Base-by-base conservation (phyloP, 2,888 invertebrate species). In the Choreutis nemorana region DNA sequence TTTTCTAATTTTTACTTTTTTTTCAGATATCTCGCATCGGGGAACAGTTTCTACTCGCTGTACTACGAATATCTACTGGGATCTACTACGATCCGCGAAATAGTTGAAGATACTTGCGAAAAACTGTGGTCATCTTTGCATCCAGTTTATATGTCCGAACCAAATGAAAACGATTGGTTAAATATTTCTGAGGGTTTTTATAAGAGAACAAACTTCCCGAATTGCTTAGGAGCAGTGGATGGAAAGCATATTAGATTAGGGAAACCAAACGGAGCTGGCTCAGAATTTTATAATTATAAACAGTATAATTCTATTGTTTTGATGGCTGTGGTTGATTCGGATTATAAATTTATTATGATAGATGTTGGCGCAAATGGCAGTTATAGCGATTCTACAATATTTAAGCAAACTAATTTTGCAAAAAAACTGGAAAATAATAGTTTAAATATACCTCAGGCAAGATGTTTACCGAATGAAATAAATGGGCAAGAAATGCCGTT, bases 401-500 rank as follows among this genome's bases (percentile, higher is more conserved):
- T 35, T 27, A 33, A 35, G 26, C 29, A 36, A 24, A 29, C 26
- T 23, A 27, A 23, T 30, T 33, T 39, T 30, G 14, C 28, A 21
- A 34, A 26, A 22, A 25, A 32, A 29, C 22, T 37, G 18, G 28
- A 35, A 37, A 23, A 23, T 7, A 28, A 28, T 13, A 24, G 32
- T 29, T 28, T 32, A 14, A 29, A 31, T 29, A 21, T 39, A 29
- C 33, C 34, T 26, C 18, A 29, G 31, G 31, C 37, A 23, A 31
- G 31, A 34, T 24, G 27, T 14, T 20, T 36, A 30, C 30, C 31
- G 15, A 33, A 33, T 26, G 29, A 33, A 31, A 11, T 18, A 14
- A 31, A 35, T 32, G 35, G 35, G 24, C 30, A 29, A 29, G 10
- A 15, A 23, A 31, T 48, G 26, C 48, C 44, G 9, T 39, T 40